Evolutionary conservation across 2,113 vertebrate genomes (phyloP).

Genomic region (Callionymus lyra): DNA sequence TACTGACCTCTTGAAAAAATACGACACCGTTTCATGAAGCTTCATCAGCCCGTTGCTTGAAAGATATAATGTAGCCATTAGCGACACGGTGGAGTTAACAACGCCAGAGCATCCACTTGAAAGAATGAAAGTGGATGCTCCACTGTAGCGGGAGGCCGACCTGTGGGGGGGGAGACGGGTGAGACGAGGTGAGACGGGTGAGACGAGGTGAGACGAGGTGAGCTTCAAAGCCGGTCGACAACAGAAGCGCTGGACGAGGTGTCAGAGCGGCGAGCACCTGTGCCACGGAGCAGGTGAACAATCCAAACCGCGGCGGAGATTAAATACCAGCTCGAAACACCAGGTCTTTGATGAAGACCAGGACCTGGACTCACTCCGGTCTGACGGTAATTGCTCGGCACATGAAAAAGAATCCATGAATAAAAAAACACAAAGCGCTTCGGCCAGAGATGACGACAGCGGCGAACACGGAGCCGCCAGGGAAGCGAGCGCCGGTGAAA

Average conservation of each 20-base stretch:
- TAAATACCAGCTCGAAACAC: constrained; percentile 14
- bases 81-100: no score
- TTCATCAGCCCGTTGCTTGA: no score
- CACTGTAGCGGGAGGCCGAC: no score
- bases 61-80: no score
- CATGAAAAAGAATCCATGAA: constrained; percentile 19
- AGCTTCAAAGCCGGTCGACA: constrained; percentile 4
- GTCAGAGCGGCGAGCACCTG: constrained; percentile 8
- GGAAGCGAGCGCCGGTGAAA: no score
- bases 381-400: background rate
- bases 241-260: constrained; percentile 14
- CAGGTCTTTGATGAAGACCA: constrained; percentile 1
- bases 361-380: constrained; percentile 2
- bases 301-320: constrained; percentile 15
- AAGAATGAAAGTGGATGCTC: no score
- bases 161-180: no score
- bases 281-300: constrained; percentile 21
- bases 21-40: no score
- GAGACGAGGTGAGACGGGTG: no score
- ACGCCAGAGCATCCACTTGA: no score
- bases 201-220: no score
- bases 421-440: constrained; percentile 9
- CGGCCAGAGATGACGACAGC: background rate
- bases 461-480: background rate
- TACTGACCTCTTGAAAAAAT: no score